These are phyloP conservation scores for Lysiphlebus fabarum DNA, from an alignment of 1,140 invertebrate species.

Conservation along the genomic window DNA sequence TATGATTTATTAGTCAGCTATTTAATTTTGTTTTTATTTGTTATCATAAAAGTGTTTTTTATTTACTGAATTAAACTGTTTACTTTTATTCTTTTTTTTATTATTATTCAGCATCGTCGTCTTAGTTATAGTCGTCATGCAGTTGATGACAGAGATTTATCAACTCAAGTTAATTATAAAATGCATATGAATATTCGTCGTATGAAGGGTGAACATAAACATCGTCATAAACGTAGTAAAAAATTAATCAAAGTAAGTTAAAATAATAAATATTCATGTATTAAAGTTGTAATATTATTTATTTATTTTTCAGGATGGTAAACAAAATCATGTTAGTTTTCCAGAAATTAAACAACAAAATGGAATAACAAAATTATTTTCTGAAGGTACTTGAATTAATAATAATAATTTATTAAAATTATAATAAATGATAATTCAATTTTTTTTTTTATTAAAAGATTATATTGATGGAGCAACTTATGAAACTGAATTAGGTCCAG, in stretches of 20 bases:
- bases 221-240: slow-evolving; percentile 78
- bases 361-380: slow-evolving; percentile 78
- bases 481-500: slow-evolving; percentile 63
- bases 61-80: background rate
- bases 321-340: slow-evolving; percentile 82
- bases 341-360: slow-evolving; percentile 79
- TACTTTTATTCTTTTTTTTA: background rate
- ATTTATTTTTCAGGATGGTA: slow-evolving; percentile 53
- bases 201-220: slow-evolving; percentile 78
- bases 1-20: background rate
- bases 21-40: background rate
- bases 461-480: slow-evolving; percentile 78
- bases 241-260: slow-evolving; percentile 54
- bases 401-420: slow-evolving; percentile 4
- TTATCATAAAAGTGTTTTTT: background rate
- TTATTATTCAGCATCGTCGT: slow-evolving; percentile 71
- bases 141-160: slow-evolving; percentile 82
- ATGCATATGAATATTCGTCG: slow-evolving; percentile 88
- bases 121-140: slow-evolving; percentile 88
- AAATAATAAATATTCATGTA: too few species aligned
- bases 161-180: slow-evolving; percentile 82
- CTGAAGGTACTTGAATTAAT: slow-evolving; percentile 64
- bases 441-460: slow-evolving; percentile 54
- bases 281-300: too few species aligned
- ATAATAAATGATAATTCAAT: background rate